These are phyloP conservation scores for Candidula unifasciata DNA, from an alignment of 2,888 invertebrate species.

Conservation along the genomic window DNA sequence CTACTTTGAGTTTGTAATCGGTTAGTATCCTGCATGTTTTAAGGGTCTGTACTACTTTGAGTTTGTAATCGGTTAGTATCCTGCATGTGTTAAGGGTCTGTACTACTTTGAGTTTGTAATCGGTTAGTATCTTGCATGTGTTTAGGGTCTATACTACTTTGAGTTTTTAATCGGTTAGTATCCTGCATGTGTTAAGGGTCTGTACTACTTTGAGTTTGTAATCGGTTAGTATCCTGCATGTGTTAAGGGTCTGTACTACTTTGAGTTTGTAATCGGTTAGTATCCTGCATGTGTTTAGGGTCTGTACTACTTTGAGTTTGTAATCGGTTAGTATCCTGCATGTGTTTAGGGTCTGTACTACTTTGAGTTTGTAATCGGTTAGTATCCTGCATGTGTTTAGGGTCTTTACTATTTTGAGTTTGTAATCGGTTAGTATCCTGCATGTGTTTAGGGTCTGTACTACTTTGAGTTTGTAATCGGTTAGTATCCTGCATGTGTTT, in stretches of 20 bases:
- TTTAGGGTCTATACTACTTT: slow-evolving; percentile 80
- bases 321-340: slow-evolving; percentile 75
- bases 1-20: slow-evolving; percentile 80
- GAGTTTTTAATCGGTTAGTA: slow-evolving; percentile 79
- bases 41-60: slow-evolving; percentile 81
- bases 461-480: too few relatives aligned
- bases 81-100: slow-evolving; percentile 74
- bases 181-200: slow-evolving; percentile 72
- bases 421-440: too few relatives aligned
- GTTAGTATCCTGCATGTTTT: slow-evolving; percentile 65
- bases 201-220: slow-evolving; percentile 81
- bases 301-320: slow-evolving; percentile 80
- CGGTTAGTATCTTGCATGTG: slow-evolving; percentile 70
- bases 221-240: slow-evolving; percentile 73
- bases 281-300: slow-evolving; percentile 70
- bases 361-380: slow-evolving; percentile 80
- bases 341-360: slow-evolving; percentile 79
- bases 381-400: slow-evolving; percentile 47
- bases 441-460: too few relatives aligned
- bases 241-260: slow-evolving; percentile 79
- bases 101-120: slow-evolving; percentile 81
- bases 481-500: too few relatives aligned
- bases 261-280: slow-evolving; percentile 80
- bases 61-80: slow-evolving; percentile 79
- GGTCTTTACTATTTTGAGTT: too few relatives aligned